Conservation (phyloP, 2,888 invertebrate species). For the Heliothis peltigera region DNA sequence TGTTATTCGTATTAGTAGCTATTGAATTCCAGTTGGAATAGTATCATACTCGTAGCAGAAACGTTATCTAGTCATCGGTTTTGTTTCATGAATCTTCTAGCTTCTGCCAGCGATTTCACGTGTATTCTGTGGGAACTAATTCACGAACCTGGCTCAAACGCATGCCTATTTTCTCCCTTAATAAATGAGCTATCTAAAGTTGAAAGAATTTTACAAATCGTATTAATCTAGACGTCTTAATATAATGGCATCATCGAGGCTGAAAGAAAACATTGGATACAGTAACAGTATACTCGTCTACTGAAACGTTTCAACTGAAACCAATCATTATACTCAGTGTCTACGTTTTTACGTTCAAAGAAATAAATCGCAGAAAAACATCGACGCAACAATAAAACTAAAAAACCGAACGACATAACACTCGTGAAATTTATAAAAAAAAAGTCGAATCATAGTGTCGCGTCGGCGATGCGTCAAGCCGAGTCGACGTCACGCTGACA, state of each 20-base stretch:
- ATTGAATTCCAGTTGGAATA: not conserved
- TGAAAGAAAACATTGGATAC: not conserved
- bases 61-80: too few species aligned
- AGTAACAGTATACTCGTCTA: not conserved
- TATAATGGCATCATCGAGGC: not conserved
- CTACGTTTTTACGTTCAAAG: not conserved
- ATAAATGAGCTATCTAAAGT: too few species aligned
- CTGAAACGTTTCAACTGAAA: conserved; percentile 2
- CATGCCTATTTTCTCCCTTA: too few species aligned
- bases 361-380: not conserved
- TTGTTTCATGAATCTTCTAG: too few species aligned
- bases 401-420: conserved; percentile 15
- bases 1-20: not conserved
- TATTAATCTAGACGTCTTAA: not conserved
- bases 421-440: conserved; percentile 54
- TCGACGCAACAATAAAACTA: conserved; percentile 1
- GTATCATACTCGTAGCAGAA: too few species aligned
- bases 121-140: too few species aligned
- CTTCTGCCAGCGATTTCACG: too few species aligned
- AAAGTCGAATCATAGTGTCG: conserved; percentile 59
- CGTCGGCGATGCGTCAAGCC: conserved; percentile 70
- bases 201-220: too few species aligned
- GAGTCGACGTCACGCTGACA: conserved; percentile 76
- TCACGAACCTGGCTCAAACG: too few species aligned
- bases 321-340: not conserved